Evolutionary conservation across 2,113 vertebrate species (phyloP), one percentile per base, ranked within the genome.

Genomic region (Xiphorhynchus elegans): DNA sequence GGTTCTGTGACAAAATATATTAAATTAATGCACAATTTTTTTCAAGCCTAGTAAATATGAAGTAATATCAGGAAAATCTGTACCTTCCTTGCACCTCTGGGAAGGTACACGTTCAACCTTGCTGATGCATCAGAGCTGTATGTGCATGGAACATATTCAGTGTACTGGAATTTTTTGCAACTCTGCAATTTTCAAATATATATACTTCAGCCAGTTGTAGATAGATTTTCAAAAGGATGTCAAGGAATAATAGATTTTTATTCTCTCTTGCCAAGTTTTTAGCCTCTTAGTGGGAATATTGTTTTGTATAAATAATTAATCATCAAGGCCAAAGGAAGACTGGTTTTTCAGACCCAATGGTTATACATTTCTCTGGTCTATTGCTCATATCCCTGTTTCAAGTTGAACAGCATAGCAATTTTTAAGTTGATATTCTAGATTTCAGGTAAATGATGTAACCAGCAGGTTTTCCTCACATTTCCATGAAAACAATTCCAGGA

Each of bases 301-400:
- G 8, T 83, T 93, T 93, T 89, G 16, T 75, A 64, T 78, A 86
- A 90, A 89, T 80, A 92, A 93, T 90, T 89, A 87, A 84, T 52
- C 14, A 47, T 6, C 17, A 31, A 29, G 92, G 60, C 18, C 87
- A 91, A 84, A 86, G 47, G 26, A 81, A 52, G 40, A 21, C 33
- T 56, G 39, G 0, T 55, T 92, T 88, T 70, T 77, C 21, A 89
- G 69, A 40, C 33, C 26, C 39, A 81, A 26, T 10, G 33, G 39
- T 63, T 84, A 77, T 55, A 3, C 42, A 52, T 95, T 93, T 84
- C 80, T 67, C 35, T 74, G 15, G 50, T 56, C 28, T 62, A 8
- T 66, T 90, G 66, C 66, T 72, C 63, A 87, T 31, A 77, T 52
- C 13, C 12, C 11, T 69, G 4, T 59, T 90, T 84, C 52, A 78